phyloP scores from a whole-genome alignment of 2,888 invertebrate genomes.

The Mythimna pallens region DNA sequence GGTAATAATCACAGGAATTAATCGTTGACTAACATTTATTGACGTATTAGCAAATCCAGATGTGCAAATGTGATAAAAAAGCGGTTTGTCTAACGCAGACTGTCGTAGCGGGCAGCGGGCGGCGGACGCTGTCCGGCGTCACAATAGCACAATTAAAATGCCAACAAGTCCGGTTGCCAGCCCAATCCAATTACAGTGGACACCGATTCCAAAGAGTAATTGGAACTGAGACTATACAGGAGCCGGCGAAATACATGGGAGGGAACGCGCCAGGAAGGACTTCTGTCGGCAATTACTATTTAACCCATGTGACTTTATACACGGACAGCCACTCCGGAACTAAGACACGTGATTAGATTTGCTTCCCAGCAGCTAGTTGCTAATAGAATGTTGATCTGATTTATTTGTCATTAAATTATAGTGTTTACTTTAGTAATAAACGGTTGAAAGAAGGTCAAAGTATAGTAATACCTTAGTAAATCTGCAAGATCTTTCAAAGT shows the following conservation, averaged over 20 bases:
- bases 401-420: not conserved
- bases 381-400: not conserved
- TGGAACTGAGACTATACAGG: slow-evolving; percentile 85
- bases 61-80: slow-evolving; percentile 78
- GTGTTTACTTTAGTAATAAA: not conserved
- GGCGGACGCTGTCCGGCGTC: slow-evolving; percentile 85
- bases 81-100: slow-evolving; percentile 83
- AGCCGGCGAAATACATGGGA: slow-evolving; percentile 82
- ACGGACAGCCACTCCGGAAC: slow-evolving; percentile 31
- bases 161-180: slow-evolving; percentile 90
- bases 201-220: slow-evolving; percentile 90
- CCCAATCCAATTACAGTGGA: slow-evolving; percentile 90
- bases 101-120: slow-evolving; percentile 72
- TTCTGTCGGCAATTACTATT: slow-evolving; percentile 72
- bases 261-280: slow-evolving; percentile 74
- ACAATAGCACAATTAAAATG: slow-evolving; percentile 91
- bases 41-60: slow-evolving; percentile 68
- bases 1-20: slow-evolving; percentile 12
- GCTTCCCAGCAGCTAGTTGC: not conserved
- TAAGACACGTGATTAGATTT: slow-evolving; percentile 31
- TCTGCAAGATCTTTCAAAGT: slow-evolving; percentile 23
- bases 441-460: not conserved
- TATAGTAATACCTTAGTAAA: slow-evolving; percentile 16
- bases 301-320: slow-evolving; percentile 62
- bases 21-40: slow-evolving; percentile 37